Evolutionary conservation across 2,888 invertebrate species (phyloP), one percentile per base, ranked within the genome.

Genomic region (Gastracanthus pulcherrimus): DNA sequence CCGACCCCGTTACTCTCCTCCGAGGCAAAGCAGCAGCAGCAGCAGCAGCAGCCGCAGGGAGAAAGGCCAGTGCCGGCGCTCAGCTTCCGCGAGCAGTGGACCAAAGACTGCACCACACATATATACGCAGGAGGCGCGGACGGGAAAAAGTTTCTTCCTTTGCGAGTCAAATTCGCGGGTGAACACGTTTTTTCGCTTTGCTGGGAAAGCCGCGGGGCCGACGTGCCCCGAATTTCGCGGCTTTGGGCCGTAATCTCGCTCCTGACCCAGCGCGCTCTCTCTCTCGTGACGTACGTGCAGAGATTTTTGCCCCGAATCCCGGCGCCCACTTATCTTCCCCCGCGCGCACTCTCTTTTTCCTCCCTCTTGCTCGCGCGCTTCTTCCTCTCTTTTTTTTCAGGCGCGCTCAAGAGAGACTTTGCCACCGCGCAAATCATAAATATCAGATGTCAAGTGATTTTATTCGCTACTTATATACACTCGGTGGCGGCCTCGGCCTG

Each of bases 1-100:
- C 81, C 83, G 81, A 80, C 80, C 70, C 76, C 81, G 81, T 82
- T 82, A 83, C 60, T 82, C 76, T 70, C 55, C 77, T 36, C 16
- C 26, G 48, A 71, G 71, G 71, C 58, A 19, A 58, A 38, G 70
- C 26, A 29, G 41, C 11, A 29, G 60, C 9, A 3, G 29, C n/a
- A n/a, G n/a, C n/a, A n/a, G n/a, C n/a, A n/a, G n/a, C n/a, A n/a
- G n/a, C n/a, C n/a, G n/a, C n/a, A 29, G 31, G 19, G 60, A 72
- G 19, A 29, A 72, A 41, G 48, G 48, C 48, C n/a, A n/a, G 48
- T 6, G 48, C n/a, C 45, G 26, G n/a, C 2, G 5, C 36, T n/a
- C 11, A 1, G 16, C 13, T 23, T 13, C 7, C 26, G 9, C n/a
- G n/a, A n/a, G n/a, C n/a, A n/a, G n/a, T n/a, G n/a, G n/a, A n/a